A percentile compares a stretch with the other conserved stretches of the same genome.
Conservation (phyloP, 2,888 invertebrate genomes). For the Caenorhabditis zanzibari region DNA sequence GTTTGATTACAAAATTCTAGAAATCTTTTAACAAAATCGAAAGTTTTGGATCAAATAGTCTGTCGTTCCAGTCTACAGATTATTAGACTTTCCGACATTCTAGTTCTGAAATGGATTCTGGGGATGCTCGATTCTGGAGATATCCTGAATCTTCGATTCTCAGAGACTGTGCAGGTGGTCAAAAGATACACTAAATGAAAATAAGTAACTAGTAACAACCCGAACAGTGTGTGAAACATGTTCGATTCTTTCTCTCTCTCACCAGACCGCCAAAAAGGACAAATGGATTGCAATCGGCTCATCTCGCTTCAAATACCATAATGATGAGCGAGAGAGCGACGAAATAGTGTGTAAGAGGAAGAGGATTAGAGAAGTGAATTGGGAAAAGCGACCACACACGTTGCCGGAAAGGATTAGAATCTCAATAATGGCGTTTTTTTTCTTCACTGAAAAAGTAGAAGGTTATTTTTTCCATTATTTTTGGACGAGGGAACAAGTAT, state of each 20-base stretch:
- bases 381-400: slow-evolving; percentile 62
- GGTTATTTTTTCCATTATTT: neutral
- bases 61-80: no score
- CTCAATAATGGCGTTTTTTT: neutral
- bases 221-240: slow-evolving; percentile 39
- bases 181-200: no score
- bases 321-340: slow-evolving; percentile 47
- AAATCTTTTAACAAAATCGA: no score
- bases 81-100: no score
- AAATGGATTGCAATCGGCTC: slow-evolving; percentile 65
- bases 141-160: no score
- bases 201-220: neutral
- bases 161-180: no score
- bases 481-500: neutral
- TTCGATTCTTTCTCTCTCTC: slow-evolving; percentile 12
- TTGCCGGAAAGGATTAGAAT: slow-evolving; percentile 56
- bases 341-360: neutral
- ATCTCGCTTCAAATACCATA: slow-evolving; percentile 64
- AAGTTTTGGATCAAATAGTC: no score
- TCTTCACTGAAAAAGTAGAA: neutral
- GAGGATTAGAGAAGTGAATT: slow-evolving; percentile 27
- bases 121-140: no score
- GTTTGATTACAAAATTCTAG: no score
- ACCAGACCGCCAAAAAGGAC: slow-evolving; percentile 39
- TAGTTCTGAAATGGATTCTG: no score